Conservation (phyloP, 2,113 vertebrate species). For the Charina bottae region DNA sequence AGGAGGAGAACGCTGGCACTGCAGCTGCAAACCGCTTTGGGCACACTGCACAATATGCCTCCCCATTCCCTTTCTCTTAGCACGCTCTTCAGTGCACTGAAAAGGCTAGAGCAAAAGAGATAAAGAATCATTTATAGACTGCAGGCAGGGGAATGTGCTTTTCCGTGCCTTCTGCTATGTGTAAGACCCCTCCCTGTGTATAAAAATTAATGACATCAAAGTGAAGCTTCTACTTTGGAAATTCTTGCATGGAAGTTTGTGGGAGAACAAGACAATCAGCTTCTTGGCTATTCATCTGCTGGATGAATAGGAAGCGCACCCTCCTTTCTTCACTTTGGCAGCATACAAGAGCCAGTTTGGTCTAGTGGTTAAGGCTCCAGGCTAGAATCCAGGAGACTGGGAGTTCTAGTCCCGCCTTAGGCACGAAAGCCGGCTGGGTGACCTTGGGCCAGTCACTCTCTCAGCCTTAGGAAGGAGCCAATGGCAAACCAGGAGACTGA, state of each 20-base stretch:
- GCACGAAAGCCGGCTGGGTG: too few relatives aligned
- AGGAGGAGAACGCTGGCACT: background rate
- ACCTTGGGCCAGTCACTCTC: too few relatives aligned
- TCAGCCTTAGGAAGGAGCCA: too few relatives aligned
- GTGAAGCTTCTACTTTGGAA: background rate
- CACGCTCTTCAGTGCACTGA: background rate
- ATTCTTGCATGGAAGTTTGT: background rate
- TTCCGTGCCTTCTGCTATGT: background rate
- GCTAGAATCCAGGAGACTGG: too few relatives aligned
- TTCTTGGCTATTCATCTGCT: background rate
- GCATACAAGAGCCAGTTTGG: too few relatives aligned
- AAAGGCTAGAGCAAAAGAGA: background rate
- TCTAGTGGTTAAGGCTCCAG: too few relatives aligned
- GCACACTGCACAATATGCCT: background rate
- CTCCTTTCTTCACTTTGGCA: background rate
- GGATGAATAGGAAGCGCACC: too few relatives aligned
- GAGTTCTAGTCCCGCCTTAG: too few relatives aligned
- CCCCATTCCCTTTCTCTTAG: background rate
- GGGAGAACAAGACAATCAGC: background rate
- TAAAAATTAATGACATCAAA: background rate
- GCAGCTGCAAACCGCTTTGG: background rate
- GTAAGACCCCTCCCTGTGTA: background rate
- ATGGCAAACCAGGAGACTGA: too few relatives aligned
- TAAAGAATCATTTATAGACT: background rate
- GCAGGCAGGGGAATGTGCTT: background rate